phyloP scores from a whole-genome alignment of 2,888 invertebrate species.

The Dicyrtoma fusca region DNA sequence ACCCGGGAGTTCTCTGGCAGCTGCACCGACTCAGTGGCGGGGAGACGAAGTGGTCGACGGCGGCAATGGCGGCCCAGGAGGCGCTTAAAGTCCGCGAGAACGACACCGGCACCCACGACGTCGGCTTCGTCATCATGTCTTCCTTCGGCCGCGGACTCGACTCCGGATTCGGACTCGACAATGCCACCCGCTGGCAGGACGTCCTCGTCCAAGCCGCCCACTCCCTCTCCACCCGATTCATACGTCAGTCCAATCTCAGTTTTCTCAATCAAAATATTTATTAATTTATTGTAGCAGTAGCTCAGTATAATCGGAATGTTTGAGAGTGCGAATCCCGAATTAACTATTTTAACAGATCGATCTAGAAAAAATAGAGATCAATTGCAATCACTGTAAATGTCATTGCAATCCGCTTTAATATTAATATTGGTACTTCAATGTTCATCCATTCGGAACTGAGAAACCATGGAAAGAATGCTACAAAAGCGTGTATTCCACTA shows the following conservation, averaged over 20 bases:
- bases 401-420: too few species aligned
- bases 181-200: conserved; percentile 35
- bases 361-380: too few species aligned
- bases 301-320: too few species aligned
- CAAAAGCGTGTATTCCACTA: too few species aligned
- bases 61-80: conserved; percentile 47
- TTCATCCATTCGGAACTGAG: too few species aligned
- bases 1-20: conserved; percentile 52
- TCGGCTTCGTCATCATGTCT: conserved; percentile 55
- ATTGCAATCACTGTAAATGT: too few species aligned
- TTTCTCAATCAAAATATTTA: background rate
- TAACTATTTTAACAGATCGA: background rate
- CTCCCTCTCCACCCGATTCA: conserved; percentile 47
- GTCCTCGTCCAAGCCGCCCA: conserved; percentile 48
- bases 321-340: too few species aligned
- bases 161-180: conserved; percentile 17
- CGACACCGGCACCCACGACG: conserved; percentile 53
- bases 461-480: too few species aligned
- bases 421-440: too few species aligned
- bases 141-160: conserved; percentile 52
- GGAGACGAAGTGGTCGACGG: conserved; percentile 40
- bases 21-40: conserved; percentile 48
- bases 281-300: too few species aligned
- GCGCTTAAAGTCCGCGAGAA: conserved; percentile 44
- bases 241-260: conserved; percentile 42